These are phyloP conservation scores for Paratilapia polleni DNA, from an alignment of 2,113 vertebrate species.

Conservation along the genomic window DNA sequence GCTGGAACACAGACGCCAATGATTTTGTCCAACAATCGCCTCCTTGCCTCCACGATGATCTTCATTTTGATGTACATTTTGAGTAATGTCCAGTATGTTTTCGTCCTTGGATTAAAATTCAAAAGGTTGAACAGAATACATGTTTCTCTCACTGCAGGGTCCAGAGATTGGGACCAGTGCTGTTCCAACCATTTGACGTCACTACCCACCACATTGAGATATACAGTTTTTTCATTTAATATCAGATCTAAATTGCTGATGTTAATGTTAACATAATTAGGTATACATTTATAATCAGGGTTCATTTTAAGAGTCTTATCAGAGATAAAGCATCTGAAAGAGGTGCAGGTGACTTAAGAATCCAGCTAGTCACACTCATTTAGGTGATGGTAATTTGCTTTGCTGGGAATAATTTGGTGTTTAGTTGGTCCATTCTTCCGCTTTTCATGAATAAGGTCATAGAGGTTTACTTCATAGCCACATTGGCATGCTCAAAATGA, in stretches of 20 bases:
- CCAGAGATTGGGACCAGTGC: no score
- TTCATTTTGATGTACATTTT: neutral
- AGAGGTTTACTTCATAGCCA: neutral
- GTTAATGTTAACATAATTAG: neutral
- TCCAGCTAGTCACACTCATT: neutral
- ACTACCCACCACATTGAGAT: no score
- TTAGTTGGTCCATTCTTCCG: neutral
- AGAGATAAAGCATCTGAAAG: slow-evolving; percentile 16
- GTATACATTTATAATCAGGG: neutral
- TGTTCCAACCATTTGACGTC: no score
- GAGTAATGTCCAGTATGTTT: neutral
- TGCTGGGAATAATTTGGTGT: neutral
- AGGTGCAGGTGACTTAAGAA: slow-evolving; percentile 16
- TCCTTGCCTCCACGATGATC: neutral
- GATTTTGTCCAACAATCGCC: neutral
- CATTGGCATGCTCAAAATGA: neutral
- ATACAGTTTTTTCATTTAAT: no score
- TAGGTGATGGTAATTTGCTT: neutral
- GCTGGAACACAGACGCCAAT: neutral
- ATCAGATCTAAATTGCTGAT: neutral
- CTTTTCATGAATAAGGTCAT: neutral
- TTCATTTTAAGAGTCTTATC: no score
- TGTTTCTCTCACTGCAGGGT: no score
- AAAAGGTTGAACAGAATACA: no score
- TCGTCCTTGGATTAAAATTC: neutral